Evolutionary conservation across 1,140 invertebrate genomes (phyloP), one percentile per base, ranked within the genome.

Genomic region (Magallana ariakensis): DNA sequence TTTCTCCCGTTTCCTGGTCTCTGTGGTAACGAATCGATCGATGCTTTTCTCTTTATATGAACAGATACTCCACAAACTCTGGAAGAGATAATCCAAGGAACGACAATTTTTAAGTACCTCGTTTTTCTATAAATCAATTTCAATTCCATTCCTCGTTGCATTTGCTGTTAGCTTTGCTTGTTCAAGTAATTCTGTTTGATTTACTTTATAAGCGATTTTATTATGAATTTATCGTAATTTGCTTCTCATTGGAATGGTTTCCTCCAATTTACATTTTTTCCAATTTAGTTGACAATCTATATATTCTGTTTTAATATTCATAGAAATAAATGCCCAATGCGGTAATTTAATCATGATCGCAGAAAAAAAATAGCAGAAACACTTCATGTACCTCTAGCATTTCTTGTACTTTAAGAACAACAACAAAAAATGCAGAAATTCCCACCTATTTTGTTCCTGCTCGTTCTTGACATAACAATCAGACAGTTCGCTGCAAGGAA

Each of bases 21-120:
- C 66, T 75, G 66, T 75, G 66, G 66, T 26, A 75, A 75, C 66
- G 26, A 22, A 11, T 26, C 22, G 66, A 75, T 75, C 66, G 66
- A 75, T 75, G 66, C 22, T 11, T 75, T 22, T 22, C 62, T 66
- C 66, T 33, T 75, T 46, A 26, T 75, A 19, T 46, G 33, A 75
- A 75, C 66, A 26, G 22, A 75, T 26, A 75, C 66, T 75, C 19
- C 13, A 19, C 22, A 11, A 11, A 26, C 33, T 26, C 66, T 26
- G 11, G 10, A 13, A 26, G 66, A 75, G 22, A 16, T 19, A 75
- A 33, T 10, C 66, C 66, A 75, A 75, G 66, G 33, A 75, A 13
- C 62, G 22, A 70, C 62, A 19, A 11, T 33, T 33, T 26, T 75
- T 75, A 0, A 75, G 13, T 19, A 13, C 66, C 10, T 26, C 33